phyloP scores from a whole-genome alignment of 2,888 invertebrate species.

The Papilio gigon region DNA sequence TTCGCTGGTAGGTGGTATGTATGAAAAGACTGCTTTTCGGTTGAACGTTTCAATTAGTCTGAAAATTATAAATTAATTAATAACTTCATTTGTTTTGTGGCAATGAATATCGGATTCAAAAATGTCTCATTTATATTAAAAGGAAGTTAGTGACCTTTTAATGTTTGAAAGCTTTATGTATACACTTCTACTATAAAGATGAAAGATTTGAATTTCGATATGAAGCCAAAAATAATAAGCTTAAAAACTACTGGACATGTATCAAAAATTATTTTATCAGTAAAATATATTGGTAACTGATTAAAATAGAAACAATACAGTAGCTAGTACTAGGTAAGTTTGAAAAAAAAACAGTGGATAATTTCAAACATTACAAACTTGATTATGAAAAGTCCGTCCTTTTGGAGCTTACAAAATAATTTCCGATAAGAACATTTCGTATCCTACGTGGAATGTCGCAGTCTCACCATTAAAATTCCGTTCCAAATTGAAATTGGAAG shows the following conservation, averaged over 20 bases:
- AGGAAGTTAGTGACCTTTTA: too few relatives aligned
- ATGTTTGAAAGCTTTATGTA: too few relatives aligned
- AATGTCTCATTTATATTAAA: too few relatives aligned
- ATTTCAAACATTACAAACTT: slow-evolving; percentile 1
- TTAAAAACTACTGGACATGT: too few relatives aligned
- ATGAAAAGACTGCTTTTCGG: slow-evolving; percentile 54
- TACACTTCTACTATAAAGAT: too few relatives aligned
- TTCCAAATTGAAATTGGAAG: slow-evolving; percentile 50
- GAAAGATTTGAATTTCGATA: too few relatives aligned
- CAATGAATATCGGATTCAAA: too few relatives aligned
- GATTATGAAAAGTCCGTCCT: slow-evolving; percentile 13
- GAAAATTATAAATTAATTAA: neutral
- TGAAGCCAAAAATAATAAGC: too few relatives aligned
- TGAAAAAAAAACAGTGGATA: neutral
- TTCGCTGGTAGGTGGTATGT: slow-evolving; percentile 47
- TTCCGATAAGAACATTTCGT: slow-evolving; percentile 38
- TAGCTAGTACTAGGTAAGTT: neutral
- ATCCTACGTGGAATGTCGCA: slow-evolving; percentile 38
- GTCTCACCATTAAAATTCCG: slow-evolving; percentile 51
- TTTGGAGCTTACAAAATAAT: slow-evolving; percentile 25
- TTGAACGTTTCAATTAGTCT: neutral
- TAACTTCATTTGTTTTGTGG: too few relatives aligned
- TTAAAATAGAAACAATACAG: too few relatives aligned
- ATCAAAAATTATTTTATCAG: too few relatives aligned
- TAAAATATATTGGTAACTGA: too few relatives aligned